These are phyloP conservation scores for Eurois occulta DNA, from an alignment of 2,888 invertebrate species.

Conservation along the genomic window DNA sequence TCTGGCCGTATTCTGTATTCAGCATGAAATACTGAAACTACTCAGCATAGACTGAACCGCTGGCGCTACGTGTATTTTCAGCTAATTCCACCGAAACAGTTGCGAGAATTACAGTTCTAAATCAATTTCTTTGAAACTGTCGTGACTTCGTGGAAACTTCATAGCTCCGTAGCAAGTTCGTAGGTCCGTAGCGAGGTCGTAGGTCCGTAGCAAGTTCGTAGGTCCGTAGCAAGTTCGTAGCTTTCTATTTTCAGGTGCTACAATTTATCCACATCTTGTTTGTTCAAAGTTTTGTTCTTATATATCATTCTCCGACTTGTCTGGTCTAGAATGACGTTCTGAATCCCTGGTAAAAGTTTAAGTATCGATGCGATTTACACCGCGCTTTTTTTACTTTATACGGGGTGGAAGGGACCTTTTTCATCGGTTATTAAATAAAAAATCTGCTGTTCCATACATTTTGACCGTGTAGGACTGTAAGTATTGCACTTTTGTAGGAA, in stretches of 20 bases:
- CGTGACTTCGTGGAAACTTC: conserved; percentile 20
- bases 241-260: conserved; percentile 7
- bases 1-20: conserved; percentile 43
- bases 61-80: conserved; percentile 28
- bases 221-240: conserved; percentile 16
- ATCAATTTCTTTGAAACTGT: conserved; percentile 43
- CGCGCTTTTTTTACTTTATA: neutral
- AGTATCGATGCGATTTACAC: neutral
- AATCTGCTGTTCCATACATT: too few relatives aligned
- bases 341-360: neutral
- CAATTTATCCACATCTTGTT: neutral
- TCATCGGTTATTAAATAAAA: too few relatives aligned
- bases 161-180: conserved; percentile 10
- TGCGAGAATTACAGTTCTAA: conserved; percentile 35
- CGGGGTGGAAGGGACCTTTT: too few relatives aligned
- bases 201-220: conserved; percentile 7
- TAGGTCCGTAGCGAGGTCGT: conserved; percentile 21
- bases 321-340: neutral
- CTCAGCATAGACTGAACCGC: conserved; percentile 35
- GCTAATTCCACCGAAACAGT: conserved; percentile 34
- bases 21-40: conserved; percentile 42
- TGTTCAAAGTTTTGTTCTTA: neutral
- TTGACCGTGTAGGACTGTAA: too few relatives aligned
- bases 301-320: neutral
- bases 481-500: too few relatives aligned